Conservation (phyloP, 2,113 vertebrate genomes). For the Zingel zingel region DNA sequence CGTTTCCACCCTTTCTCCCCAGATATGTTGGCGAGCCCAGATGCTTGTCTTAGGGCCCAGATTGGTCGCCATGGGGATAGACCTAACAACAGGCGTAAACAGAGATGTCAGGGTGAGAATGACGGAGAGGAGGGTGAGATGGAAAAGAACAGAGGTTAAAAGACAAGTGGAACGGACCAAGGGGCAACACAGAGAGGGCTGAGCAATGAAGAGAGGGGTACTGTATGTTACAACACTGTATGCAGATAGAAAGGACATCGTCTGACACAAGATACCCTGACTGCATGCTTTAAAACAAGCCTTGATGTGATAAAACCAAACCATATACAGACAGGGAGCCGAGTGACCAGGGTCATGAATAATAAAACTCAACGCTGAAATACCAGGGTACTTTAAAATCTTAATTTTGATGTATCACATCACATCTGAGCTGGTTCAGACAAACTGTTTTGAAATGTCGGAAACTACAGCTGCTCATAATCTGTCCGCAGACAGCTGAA, state of each 20-base stretch:
- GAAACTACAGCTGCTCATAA: neutral
- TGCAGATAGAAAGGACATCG: neutral
- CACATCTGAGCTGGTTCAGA: no score
- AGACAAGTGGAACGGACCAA: constrained; percentile 23
- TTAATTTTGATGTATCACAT: neutral
- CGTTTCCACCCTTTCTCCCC: constrained; percentile 70
- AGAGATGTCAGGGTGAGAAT: constrained; percentile 48
- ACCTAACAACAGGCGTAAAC: constrained; percentile 74
- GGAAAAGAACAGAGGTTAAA: constrained; percentile 41
- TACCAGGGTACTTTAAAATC: neutral
- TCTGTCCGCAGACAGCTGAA: constrained; percentile 9
- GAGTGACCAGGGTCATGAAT: no score
- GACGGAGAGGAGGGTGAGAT: constrained; percentile 13
- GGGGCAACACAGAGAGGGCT: constrained; percentile 1
- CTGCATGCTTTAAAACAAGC: neutral
- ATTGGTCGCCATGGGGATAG: constrained; percentile 70
- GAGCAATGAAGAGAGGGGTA: no score
- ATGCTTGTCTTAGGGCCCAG: constrained; percentile 62
- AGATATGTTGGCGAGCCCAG: constrained; percentile 66
- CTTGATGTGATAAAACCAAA: neutral
- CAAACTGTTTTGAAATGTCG: no score
- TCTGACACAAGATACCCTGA: neutral
- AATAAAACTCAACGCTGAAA: neutral
- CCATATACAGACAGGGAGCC: no score
- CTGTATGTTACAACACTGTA: no score